These are phyloP conservation scores for Hypomecis atomaria DNA, from an alignment of 2,888 invertebrate genomes.

Conservation along the genomic window DNA sequence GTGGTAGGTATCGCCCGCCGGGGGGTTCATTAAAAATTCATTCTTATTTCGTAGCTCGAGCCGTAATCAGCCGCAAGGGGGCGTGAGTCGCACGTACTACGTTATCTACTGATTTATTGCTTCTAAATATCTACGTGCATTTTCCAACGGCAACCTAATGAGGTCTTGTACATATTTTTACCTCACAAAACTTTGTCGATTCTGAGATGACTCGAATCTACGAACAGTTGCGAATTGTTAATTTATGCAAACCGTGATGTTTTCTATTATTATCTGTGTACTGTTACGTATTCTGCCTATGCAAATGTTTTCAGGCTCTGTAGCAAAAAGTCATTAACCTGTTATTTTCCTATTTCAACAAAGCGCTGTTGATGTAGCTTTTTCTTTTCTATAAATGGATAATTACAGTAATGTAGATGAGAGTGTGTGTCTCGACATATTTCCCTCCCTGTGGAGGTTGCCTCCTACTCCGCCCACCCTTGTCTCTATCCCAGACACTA, in stretches of 20 bases:
- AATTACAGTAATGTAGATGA: constrained; percentile 80
- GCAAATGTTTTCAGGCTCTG: constrained; percentile 27
- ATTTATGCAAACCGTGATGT: constrained; percentile 34
- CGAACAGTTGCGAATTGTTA: constrained; percentile 3
- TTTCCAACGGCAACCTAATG: constrained; percentile 10
- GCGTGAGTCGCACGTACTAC: constrained; percentile 55
- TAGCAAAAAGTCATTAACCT: constrained; percentile 39
- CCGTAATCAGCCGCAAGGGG: constrained; percentile 76
- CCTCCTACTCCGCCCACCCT: constrained; percentile 50
- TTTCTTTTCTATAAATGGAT: constrained; percentile 74
- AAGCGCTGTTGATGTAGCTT: constrained; percentile 54
- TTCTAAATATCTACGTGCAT: constrained; percentile 43
- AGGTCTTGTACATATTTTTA: background rate
- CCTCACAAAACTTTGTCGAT: too few species aligned
- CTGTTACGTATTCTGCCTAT: constrained; percentile 13
- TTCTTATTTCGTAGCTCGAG: constrained; percentile 79
- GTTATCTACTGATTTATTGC: constrained; percentile 70
- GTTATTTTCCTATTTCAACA: constrained; percentile 27
- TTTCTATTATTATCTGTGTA: constrained; percentile 18
- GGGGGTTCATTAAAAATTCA: constrained; percentile 82
- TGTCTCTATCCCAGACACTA: constrained; percentile 62
- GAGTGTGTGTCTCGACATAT: constrained; percentile 74
- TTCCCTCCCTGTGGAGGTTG: constrained; percentile 57
- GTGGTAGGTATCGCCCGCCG: constrained; percentile 43
- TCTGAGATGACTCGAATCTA: background rate